Evolutionary conservation across 2,797 vertebrate genomes (phyloP).

Genomic region (Chiroxiphia lanceolata): DNA sequence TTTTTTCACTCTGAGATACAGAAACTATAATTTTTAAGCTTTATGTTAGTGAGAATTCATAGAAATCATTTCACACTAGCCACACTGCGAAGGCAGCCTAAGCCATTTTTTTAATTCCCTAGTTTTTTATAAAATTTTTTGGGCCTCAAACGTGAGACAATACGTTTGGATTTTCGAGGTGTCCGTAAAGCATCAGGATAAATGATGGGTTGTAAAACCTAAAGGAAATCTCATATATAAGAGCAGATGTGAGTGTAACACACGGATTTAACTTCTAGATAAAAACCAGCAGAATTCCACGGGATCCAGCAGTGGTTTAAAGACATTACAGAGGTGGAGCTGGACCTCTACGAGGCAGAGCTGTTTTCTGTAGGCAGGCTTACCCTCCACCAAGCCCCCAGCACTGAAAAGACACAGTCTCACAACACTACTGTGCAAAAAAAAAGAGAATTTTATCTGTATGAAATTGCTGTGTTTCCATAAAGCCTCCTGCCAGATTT

Average conservation of each 20-base stretch:
- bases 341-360: neutral
- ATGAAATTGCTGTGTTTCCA: neutral
- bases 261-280: neutral
- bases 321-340: neutral
- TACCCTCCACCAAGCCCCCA: neutral
- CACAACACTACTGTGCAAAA: accelerated
- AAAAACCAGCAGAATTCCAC: neutral
- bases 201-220: neutral
- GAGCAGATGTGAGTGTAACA: neutral
- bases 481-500: neutral
- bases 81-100: neutral
- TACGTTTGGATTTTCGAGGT: neutral
- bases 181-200: neutral
- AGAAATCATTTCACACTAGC: neutral
- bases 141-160: neutral
- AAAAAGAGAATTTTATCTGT: neutral
- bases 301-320: neutral
- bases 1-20: neutral
- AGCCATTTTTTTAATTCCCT: neutral
- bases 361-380: neutral
- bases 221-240: neutral
- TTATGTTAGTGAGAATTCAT: neutral
- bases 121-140: neutral
- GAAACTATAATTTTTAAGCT: neutral
- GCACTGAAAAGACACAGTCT: neutral